Evolutionary conservation across 2,797 vertebrate species (phyloP).

Genomic region (Diplodus sargus): DNA sequence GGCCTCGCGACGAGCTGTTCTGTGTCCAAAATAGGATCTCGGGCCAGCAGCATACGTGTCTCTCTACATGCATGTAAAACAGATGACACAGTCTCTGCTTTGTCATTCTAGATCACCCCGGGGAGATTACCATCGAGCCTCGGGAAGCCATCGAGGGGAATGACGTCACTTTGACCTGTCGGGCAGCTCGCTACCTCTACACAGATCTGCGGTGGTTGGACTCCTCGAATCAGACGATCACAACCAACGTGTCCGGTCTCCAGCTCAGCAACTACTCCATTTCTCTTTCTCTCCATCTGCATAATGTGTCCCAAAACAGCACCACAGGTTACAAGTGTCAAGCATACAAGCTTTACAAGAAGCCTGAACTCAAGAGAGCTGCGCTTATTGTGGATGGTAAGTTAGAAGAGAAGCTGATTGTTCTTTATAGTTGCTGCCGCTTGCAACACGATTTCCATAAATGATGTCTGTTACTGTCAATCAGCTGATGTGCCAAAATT

Average conservation of each 20-base stretch:
- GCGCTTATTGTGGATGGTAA: slow-evolving; percentile 85
- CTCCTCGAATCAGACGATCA: slow-evolving; percentile 76
- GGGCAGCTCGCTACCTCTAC: slow-evolving; percentile 89
- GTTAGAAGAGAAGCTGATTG: slow-evolving; percentile 39
- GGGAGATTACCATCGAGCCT: slow-evolving; percentile 74
- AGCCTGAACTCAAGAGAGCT: slow-evolving; percentile 74
- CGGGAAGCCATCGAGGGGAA: slow-evolving; percentile 81
- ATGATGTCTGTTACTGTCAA: neutral
- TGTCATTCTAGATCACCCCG: slow-evolving; percentile 71
- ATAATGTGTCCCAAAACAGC: slow-evolving; percentile 83
- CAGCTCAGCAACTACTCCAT: slow-evolving; percentile 81
- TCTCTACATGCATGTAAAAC: slow-evolving; percentile 27
- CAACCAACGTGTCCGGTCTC: slow-evolving; percentile 40
- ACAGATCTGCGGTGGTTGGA: slow-evolving; percentile 86
- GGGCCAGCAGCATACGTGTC: slow-evolving; percentile 30
- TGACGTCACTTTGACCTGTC: slow-evolving; percentile 85
- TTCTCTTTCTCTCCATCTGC: slow-evolving; percentile 81
- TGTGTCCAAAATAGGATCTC: slow-evolving; percentile 50
- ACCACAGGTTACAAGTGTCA: slow-evolving; percentile 84
- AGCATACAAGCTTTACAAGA: slow-evolving; percentile 79
- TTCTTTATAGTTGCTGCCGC: neutral
- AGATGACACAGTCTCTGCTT: slow-evolving; percentile 1
- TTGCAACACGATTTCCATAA: neutral
- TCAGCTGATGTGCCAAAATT: neutral
- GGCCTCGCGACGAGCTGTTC: slow-evolving; percentile 55